Evolutionary conservation across 2,113 vertebrate species (phyloP).

Genomic region (Aplodontia rufa): DNA sequence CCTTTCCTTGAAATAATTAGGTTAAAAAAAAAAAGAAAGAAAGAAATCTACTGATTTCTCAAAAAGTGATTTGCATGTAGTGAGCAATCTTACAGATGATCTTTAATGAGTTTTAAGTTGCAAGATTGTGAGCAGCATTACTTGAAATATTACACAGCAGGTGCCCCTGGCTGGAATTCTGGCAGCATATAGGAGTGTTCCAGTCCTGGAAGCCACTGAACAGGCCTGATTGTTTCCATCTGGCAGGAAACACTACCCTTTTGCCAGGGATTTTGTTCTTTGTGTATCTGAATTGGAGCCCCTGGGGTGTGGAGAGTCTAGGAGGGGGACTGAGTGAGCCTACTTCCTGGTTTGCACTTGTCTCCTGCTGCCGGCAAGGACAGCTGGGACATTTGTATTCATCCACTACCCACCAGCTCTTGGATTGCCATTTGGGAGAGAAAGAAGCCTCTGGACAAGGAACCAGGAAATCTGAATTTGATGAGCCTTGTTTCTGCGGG

Average conservation of each 20-base stretch:
- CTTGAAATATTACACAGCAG: constrained; percentile 34
- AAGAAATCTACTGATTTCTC: not conserved
- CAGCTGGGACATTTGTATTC: not conserved
- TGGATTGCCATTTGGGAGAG: not conserved
- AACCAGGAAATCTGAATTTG: constrained; percentile 8
- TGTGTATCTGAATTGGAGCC: constrained; percentile 24
- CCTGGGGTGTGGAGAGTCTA: not conserved
- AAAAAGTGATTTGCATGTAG: not conserved
- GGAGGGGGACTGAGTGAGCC: not conserved
- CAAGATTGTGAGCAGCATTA: constrained; percentile 25
- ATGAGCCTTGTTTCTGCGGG: not conserved
- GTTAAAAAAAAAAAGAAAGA: constrained; percentile 22
- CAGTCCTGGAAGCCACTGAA: constrained; percentile 42
- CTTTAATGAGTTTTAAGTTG: constrained; percentile 49
- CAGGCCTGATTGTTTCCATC: constrained; percentile 37
- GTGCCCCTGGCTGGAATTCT: constrained; percentile 47
- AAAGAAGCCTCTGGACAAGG: not conserved
- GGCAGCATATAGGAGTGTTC: constrained; percentile 31
- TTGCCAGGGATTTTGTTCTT: constrained; percentile 30
- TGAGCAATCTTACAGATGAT: not conserved
- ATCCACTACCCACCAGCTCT: not conserved
- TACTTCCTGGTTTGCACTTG: not conserved
- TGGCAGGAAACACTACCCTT: not conserved
- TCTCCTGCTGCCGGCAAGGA: constrained; percentile 40
- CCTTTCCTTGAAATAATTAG: not conserved